phyloP scores from a whole-genome alignment of 2,888 invertebrate genomes.

The Herminia tarsipennalis region DNA sequence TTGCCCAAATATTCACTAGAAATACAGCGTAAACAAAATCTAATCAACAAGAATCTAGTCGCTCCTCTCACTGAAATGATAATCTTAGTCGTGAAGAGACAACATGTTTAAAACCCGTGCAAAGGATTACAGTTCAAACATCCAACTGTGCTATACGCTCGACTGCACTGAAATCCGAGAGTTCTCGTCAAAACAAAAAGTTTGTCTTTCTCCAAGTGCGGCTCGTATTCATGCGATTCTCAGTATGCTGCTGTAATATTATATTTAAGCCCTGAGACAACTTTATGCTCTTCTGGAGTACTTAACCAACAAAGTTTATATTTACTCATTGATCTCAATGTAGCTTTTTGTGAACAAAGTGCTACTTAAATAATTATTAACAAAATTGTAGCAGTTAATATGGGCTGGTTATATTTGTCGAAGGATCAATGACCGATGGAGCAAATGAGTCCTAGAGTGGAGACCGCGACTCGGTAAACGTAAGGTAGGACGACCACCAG shows the following conservation, averaged over 20 bases:
- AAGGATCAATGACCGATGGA: too few species aligned
- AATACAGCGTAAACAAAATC: slow-evolving; percentile 1
- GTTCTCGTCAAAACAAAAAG: slow-evolving; percentile 35
- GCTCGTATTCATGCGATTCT: slow-evolving; percentile 16
- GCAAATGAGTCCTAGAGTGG: too few species aligned
- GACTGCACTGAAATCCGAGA: slow-evolving; percentile 24
- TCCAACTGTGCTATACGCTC: slow-evolving; percentile 22
- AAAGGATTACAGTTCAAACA: slow-evolving; percentile 34
- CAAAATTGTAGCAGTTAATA: too few species aligned
- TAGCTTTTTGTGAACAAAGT: too few species aligned
- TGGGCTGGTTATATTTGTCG: too few species aligned
- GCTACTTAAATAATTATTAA: too few species aligned
- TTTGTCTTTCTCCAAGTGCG: slow-evolving; percentile 21
- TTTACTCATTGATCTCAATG: too few species aligned
- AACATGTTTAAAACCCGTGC: slow-evolving; percentile 21
- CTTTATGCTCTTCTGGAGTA: too few species aligned
- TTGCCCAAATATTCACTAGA: background rate
- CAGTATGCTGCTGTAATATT: background rate
- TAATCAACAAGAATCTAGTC: slow-evolving; percentile 3
- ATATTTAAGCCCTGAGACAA: too few species aligned
- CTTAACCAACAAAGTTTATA: too few species aligned
- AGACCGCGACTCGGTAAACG: too few species aligned
- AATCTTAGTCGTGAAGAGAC: slow-evolving; percentile 12
- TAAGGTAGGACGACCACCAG: too few species aligned
- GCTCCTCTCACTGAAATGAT: background rate